Conservation (phyloP, 2,797 vertebrate species). For the Pseudochirops cupreus region DNA sequence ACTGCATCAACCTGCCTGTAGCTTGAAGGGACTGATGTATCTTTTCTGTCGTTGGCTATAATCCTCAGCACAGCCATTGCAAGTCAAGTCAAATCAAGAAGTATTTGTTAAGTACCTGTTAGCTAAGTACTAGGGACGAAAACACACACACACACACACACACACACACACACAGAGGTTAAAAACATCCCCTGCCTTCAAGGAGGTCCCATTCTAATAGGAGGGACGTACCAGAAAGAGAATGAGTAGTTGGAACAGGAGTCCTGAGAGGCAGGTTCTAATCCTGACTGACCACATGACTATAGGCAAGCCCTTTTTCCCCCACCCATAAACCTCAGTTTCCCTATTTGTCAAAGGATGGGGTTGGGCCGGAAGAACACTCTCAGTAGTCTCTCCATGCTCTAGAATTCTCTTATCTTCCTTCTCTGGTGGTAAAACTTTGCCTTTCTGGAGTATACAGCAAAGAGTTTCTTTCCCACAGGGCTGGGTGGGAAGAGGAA, state of each 20-base stretch:
- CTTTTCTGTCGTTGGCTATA: background rate
- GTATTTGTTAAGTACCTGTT: background rate
- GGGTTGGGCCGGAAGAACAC: accelerated
- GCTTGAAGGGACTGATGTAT: background rate
- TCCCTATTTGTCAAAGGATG: background rate
- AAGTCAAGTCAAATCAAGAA: background rate
- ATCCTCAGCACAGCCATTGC: background rate
- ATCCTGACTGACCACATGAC: background rate
- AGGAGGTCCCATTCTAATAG: background rate
- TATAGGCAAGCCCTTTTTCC: background rate
- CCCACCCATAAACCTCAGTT: background rate
- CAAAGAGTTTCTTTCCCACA: background rate
- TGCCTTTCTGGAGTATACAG: background rate
- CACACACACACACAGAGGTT: too few species aligned
- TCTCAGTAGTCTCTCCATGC: too few species aligned
- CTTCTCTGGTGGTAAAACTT: background rate
- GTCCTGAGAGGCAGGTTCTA: background rate
- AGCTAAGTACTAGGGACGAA: background rate
- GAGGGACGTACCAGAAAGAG: background rate
- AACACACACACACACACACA: too few species aligned
- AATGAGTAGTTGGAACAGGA: background rate
- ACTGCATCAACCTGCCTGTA: too few species aligned
- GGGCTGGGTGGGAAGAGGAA: background rate
- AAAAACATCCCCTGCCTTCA: background rate
- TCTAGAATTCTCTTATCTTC: background rate